A percentile compares a stretch with the other conserved stretches of the same genome.
Conservation (phyloP, 2,113 vertebrate species). For the Muscicapa adusta region DNA sequence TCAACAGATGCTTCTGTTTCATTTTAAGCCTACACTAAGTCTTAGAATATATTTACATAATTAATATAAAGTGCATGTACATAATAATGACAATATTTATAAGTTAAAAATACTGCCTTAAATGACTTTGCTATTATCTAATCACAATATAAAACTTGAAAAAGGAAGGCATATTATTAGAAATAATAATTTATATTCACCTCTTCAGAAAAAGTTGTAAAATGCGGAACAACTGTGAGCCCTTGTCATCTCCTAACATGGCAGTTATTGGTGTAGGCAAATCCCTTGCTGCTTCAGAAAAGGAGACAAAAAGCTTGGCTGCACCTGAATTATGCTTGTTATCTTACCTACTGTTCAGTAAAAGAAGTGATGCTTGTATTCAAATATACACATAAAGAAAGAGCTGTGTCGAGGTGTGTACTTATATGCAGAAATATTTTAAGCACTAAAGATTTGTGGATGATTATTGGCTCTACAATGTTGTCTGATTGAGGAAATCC, state of each 20-base stretch:
- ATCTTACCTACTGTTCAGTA: background rate
- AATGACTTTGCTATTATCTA: background rate
- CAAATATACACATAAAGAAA: background rate
- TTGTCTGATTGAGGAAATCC: background rate
- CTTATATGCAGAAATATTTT: background rate
- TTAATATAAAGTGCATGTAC: conserved; percentile 59
- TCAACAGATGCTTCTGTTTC: conserved; percentile 78
- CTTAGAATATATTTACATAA: conserved; percentile 69
- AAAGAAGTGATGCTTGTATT: background rate
- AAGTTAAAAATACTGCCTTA: conserved; percentile 20
- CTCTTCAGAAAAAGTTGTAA: background rate
- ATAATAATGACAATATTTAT: conserved; percentile 45
- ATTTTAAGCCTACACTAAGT: conserved; percentile 67
- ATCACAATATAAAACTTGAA: background rate
- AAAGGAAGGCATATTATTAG: background rate
- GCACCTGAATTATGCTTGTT: background rate
- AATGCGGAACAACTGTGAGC: background rate
- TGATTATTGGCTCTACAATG: background rate
- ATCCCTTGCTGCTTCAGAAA: background rate
- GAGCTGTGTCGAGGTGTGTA: background rate
- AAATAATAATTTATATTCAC: background rate
- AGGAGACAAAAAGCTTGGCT: background rate
- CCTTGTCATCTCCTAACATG: background rate
- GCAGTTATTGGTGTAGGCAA: background rate
- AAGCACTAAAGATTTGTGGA: background rate